Evolutionary conservation across 2,888 invertebrate genomes (phyloP), one percentile per base, ranked within the genome.

Genomic region (Hydropsyche betteni): DNA sequence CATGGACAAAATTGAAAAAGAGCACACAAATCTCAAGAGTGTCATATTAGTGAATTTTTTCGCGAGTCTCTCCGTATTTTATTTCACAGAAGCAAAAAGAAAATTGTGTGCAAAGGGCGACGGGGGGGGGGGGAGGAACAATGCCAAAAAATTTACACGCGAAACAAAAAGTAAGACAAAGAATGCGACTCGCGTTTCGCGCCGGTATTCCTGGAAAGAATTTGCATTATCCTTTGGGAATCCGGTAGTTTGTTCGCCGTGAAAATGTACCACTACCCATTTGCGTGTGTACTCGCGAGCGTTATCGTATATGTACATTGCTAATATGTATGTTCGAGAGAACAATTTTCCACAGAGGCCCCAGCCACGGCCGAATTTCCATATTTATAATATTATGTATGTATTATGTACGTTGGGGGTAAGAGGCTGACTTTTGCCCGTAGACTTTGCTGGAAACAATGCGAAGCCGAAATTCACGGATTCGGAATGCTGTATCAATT

Each of bases 221-320:
- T 64, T 64, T 64, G 64, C 64, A 64, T 64, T 64, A 64, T 64
- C 64, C 64, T 64, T 64, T 64, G 64, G 64, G 64, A 64, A 64
- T 64, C 64, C 64, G 64, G 64, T 64, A 64, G 64, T 64, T 64
- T 64, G 64, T 64, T 64, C 64, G 34, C 64, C 36, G 64, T 64
- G 64, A 64, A 64, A 64, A 24, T 64, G 64, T 55, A n/a, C 34
- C 44, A 44, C 44, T 44, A 44, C 44, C 44, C 44, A 10, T 44
- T 44, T 44, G 10, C 44, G 6, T 10, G 44, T 44, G 44, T 44
- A 44, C 44, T 44, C 10, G 44, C 44, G 44, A 24, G 24, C 24
- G 24, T 24, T 44, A 44, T 44, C 10, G 10, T 44, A 44, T 44
- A 44, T 44, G 44, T 44, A 44, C 24, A 24, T 24, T 24, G 24